Conservation (phyloP, 2,888 invertebrate genomes). For the Pterostichus madidus region DNA sequence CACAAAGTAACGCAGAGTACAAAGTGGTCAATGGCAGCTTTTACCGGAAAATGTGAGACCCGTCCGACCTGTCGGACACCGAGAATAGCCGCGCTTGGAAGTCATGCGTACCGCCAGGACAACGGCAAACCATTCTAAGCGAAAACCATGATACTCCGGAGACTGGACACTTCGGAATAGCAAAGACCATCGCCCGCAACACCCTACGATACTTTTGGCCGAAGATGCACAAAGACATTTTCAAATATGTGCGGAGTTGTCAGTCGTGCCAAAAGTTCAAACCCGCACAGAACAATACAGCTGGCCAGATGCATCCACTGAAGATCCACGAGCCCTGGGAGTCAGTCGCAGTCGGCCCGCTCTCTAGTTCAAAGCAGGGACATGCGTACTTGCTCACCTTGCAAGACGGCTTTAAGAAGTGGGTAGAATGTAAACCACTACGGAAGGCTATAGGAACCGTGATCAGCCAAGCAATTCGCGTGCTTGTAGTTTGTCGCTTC, state of each 20-base stretch:
- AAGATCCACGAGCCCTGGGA: constrained; percentile 64
- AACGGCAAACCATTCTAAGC: constrained; percentile 25
- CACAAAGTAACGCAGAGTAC: neutral
- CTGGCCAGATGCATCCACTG: neutral
- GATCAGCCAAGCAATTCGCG: neutral
- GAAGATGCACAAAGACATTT: constrained; percentile 65
- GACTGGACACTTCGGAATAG: constrained; percentile 67
- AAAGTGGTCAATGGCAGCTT: too few relatives aligned
- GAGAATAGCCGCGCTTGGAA: constrained; percentile 9
- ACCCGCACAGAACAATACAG: neutral
- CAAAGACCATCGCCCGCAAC: constrained; percentile 67
- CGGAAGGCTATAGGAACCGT: constrained; percentile 67
- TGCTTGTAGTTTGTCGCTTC: constrained; percentile 17
- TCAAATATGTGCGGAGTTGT: constrained; percentile 61
- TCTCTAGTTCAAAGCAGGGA: constrained; percentile 65
- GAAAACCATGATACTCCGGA: constrained; percentile 62
- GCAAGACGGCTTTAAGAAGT: constrained; percentile 70
- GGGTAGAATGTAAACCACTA: constrained; percentile 68
- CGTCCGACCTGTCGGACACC: too few relatives aligned
- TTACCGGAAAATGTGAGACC: too few relatives aligned
- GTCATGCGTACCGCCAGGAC: constrained; percentile 32
- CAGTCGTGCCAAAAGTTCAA: constrained; percentile 13
- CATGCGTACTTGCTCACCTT: constrained; percentile 68
- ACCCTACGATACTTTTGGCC: constrained; percentile 68
- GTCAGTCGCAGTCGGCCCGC: constrained; percentile 67